Base-by-base conservation (phyloP, 2,888 invertebrate genomes). In the Anoncus sp. region DNA sequence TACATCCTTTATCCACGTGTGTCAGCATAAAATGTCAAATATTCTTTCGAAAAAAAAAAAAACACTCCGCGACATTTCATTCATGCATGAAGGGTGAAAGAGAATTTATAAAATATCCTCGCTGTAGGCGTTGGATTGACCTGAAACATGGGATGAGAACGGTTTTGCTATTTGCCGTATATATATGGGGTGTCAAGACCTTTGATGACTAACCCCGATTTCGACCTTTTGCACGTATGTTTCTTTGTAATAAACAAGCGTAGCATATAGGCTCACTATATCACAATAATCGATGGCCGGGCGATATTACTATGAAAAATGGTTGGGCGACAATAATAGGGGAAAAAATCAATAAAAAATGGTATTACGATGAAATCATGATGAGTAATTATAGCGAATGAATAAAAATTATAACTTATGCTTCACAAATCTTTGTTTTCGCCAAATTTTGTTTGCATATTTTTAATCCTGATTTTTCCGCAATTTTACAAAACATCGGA, bases 1-100 rank as follows among this genome's bases (percentile, higher is more conserved):
- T 38, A 20, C 55, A 18, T 49, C 35, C 31, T 53, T 55, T 38
- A 31, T 59, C 31, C 40, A 38, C 49, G 18, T 51, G 18, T 38
- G 66, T 72, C 76, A 43, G 53, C 38, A 66, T 16, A 57, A 63
- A 75, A 70, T 63, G 62, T 63, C 67, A 55, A 10, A 69, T 45
- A 43, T n/a, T n/a, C n/a, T n/a, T n/a, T n/a, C n/a, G n/a, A n/a
- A n/a, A 55, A 38, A 31, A 24, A 55, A 31, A 27, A 53, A 53
- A 43, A 43, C 9, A 27, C 43, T 55, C 22, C 20, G 43, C 18
- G 27, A 47, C 35, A 67, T 49, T 55, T 47, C 38, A 10, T 47
- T 69, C 27, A 55, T 35, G 35, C 55, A 47, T 18, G 27, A 55
- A 60, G 62, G 43, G 62, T 18, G 38, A 57, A 65, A 55, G 12